These are phyloP conservation scores for Chaetogeoica ovagalla DNA, from an alignment of 2,888 invertebrate species.

Conservation along the genomic window DNA sequence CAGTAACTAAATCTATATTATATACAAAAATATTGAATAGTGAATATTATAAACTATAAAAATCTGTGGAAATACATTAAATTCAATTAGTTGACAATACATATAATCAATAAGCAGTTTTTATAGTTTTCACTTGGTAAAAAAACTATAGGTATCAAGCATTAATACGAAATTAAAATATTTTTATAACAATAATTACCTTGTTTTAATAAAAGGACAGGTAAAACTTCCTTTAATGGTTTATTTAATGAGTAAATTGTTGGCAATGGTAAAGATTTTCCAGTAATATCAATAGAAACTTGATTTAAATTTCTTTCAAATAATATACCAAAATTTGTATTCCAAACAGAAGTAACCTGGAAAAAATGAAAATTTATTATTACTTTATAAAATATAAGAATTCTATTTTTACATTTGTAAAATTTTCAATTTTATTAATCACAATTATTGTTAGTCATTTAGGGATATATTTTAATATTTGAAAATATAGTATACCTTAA, in stretches of 20 bases:
- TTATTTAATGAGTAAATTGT: slow-evolving; percentile 84
- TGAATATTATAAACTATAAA: background rate
- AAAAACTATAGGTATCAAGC: too few relatives aligned
- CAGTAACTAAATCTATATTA: too few relatives aligned
- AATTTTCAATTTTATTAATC: too few relatives aligned
- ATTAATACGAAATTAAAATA: too few relatives aligned
- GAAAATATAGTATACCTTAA: slow-evolving; percentile 61
- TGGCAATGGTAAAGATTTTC: slow-evolving; percentile 62
- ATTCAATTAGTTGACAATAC: background rate
- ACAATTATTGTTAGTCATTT: too few relatives aligned
- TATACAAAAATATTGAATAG: background rate
- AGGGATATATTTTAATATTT: too few relatives aligned
- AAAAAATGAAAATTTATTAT: slow-evolving; percentile 58
- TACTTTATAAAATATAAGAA: background rate
- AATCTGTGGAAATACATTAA: background rate
- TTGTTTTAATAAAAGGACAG: slow-evolving; percentile 74
- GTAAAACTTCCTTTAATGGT: slow-evolving; percentile 88
- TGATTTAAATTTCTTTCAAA: slow-evolving; percentile 68
- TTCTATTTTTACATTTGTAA: background rate
- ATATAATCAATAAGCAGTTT: too few relatives aligned
- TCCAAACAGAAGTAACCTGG: slow-evolving; percentile 80
- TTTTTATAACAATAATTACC: slow-evolving; percentile 58
- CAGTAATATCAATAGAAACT: slow-evolving; percentile 32
- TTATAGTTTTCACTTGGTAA: too few relatives aligned
- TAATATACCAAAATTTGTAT: slow-evolving; percentile 81